Base-by-base conservation (phyloP, 2,888 invertebrate genomes). In the Campoletis raptor region DNA sequence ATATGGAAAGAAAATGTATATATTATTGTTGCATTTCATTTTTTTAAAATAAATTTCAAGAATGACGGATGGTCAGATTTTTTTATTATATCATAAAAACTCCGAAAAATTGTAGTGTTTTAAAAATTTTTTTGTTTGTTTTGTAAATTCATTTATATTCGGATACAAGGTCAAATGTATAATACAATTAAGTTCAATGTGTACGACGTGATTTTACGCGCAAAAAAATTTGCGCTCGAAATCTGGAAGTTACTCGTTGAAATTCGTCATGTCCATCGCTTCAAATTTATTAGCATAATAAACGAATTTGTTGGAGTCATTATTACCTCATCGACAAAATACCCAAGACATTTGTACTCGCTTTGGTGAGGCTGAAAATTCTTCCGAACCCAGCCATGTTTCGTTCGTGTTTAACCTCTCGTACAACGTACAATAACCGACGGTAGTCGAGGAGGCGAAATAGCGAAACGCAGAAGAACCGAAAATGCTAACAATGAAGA, bases 191-290 rank as follows among this genome's bases (percentile, higher is more conserved):
- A 24, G 12, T 61, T 61, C n/a, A n/a, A 36, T 52, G 45, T 66
- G 24, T 24, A 15, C 45, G 9, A 15, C 45, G 9, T 30, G 12
- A 6, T 42, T n/a, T 42, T 42, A 24, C 42, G 24, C 24, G 45
- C 15, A 24, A 69, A 69, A 69, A 45, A 15, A n/a, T n/a, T 12
- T 12, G 45, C 24, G 45, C 42, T 40, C 37, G 21, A 48, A 64
- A 73, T 24, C 40, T 7, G 15, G 18, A 45, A 12, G 10, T 64
- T 54, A 45, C 74, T 54, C 54, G 9, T 70, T 21, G 2, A 57
- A 82, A 89, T 87, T 89, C 88, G 88, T 88, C 89, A 85, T 87
- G 89, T 89, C 87, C 87, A 87, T 89, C 88, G 88, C 83, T 89
- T 76, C 83, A 78, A 12, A 79, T 84, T 85, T 85, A 89, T 83